Base-by-base conservation (phyloP, 2,113 vertebrate genomes). In the Hippocampus abdominalis region DNA sequence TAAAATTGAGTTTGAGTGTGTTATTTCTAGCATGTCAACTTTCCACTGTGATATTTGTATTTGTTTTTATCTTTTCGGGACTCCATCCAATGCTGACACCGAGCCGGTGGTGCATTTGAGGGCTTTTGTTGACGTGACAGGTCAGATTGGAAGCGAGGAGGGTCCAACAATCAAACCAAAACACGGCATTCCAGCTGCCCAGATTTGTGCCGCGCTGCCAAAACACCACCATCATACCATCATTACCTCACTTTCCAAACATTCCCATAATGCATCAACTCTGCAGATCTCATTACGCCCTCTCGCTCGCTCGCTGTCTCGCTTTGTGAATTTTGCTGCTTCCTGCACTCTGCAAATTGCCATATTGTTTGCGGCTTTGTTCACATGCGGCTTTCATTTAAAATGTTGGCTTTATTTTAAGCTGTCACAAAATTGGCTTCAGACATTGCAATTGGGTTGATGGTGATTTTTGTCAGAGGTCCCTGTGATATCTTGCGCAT, bases 191-290 rank as follows among this genome's bases (percentile, higher is more conserved):
- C 36, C n/a, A 68, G 61, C 60, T 53, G 56, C 48, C 75, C 74
- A 79, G 56, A 67, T 81, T 67, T 67, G 64, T 56, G 53, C 44
- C n/a, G 60, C 51, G 69, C 53, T 57, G 16, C 11, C 69, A 72
- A n/a, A 69, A 81, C 62, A 76, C 70, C 69, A 77, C 70, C 69
- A 84, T 27, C 68, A 81, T 82, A 77, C 70, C 69, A 84, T 27
- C 68, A 81, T 82, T 71, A 86, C 79, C 70, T 89, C 81, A 90
- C 68, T 73, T 48, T 71, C n/a, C 71, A 76, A 86, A 68, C 70
- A 86, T 87, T 77, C 77, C 73, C 70, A 67, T 81, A 77, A 79
- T 74, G 62, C 67, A 8, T 54, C 69, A 49, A 61, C 63, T 64
- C 69, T 77, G 76, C 66, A 78, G 72, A 83, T 82, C 70, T 80